Evolutionary conservation across 2,113 vertebrate species (phyloP), one percentile per base, ranked within the genome.

Genomic region (Calonectris borealis): DNA sequence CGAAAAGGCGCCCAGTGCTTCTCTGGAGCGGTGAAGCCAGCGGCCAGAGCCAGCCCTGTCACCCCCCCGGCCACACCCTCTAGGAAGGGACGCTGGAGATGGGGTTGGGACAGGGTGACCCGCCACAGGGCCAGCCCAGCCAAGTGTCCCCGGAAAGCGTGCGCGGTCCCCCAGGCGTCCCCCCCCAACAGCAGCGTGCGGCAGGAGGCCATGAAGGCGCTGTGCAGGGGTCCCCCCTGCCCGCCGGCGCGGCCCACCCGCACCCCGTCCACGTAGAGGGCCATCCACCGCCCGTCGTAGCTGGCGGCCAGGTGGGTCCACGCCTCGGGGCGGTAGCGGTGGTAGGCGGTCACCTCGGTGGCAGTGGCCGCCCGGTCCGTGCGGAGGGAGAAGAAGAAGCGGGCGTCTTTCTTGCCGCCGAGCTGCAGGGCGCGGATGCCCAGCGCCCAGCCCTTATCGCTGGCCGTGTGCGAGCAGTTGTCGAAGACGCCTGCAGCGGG

Each of bases 351-450:
- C 78, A 99, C 94, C 7, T 97, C 97, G 3, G 99, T 99, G 90
- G 99, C 98, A 5, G 97, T 90, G 32, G 95, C 95, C 1, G 99
- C 97, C n/a, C 99, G 98, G 96, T 99, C 99, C 0, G 99, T 99
- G 57, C 99, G 99, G 4, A 99, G 98, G 7, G 98, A 99, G 97
- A 99, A 99, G 98, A 99, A 99, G 98, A 99, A 99, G 64, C 98
- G 98, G 16, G 99, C 99, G 1, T 99, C 99, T 96, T 97, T 99
- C 96, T 97, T 98, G 84, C 98, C 98, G 0, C 65, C 32, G 4
- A 98, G 97, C 86, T 99, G 98, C 93, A 97, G 86, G 4, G 98
- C 98, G 6, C 92, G 98, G 93, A 99, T 99, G 14, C 99, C 99
- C 44, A 99, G 97, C 1, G 98, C 98, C 99, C 99, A 99, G 89